Conservation (phyloP, 1,140 invertebrate genomes). For the Scaptomyza pallida region DNA sequence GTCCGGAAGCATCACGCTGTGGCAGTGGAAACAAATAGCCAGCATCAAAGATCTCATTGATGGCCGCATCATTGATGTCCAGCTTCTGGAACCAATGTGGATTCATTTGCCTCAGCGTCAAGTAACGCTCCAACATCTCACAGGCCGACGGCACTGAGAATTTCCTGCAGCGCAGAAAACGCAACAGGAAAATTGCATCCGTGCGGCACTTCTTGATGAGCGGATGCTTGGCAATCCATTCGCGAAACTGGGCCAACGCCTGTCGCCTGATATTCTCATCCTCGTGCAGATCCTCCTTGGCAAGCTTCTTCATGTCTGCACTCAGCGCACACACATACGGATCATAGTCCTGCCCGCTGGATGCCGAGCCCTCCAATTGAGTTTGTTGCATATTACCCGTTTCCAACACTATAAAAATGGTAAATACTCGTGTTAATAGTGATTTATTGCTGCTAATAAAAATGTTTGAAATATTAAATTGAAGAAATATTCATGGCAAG, state of each 20-base stretch:
- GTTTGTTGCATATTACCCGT: slow-evolving; percentile 74
- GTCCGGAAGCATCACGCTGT: slow-evolving; percentile 89
- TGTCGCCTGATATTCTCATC: slow-evolving; percentile 89
- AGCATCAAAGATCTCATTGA: slow-evolving; percentile 91
- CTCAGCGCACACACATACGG: slow-evolving; percentile 74
- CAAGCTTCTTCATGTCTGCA: slow-evolving; percentile 84
- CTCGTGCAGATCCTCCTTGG: slow-evolving; percentile 89
- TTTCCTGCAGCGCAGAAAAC: slow-evolving; percentile 94
- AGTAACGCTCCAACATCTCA: slow-evolving; percentile 93
- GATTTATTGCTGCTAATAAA: slow-evolving; percentile 6
- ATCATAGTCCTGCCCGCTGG: slow-evolving; percentile 59
- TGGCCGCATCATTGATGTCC: slow-evolving; percentile 88
- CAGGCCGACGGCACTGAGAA: slow-evolving; percentile 93
- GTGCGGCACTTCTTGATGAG: slow-evolving; percentile 90
- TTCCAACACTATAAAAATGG: slow-evolving; percentile 72
- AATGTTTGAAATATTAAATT: background rate
- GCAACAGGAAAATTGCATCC: slow-evolving; percentile 90
- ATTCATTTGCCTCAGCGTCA: slow-evolving; percentile 91
- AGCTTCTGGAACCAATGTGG: slow-evolving; percentile 93
- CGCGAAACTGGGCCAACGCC: slow-evolving; percentile 88
- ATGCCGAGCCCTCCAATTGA: slow-evolving; percentile 57
- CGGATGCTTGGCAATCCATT: slow-evolving; percentile 91
- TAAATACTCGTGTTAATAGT: background rate
- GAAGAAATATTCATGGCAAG: slow-evolving; percentile 26
- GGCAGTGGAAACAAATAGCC: slow-evolving; percentile 92